Conservation (phyloP, 2,113 vertebrate genomes). For the Melanerpes formicivorus region DNA sequence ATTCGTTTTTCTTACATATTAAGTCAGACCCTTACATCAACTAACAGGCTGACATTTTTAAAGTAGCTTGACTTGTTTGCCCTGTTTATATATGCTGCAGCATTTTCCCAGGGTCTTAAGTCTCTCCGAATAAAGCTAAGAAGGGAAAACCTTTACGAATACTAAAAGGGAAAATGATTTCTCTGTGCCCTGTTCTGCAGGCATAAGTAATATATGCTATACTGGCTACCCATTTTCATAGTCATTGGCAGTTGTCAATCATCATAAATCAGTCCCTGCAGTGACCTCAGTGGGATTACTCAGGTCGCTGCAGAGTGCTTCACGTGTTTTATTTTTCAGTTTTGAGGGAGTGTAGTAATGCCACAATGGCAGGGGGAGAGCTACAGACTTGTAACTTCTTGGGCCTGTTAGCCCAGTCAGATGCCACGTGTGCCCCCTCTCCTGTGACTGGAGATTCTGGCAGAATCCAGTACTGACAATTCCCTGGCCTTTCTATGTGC, state of each 20-base stretch:
- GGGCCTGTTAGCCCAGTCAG: not conserved
- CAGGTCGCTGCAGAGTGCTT: not conserved
- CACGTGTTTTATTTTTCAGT: not conserved
- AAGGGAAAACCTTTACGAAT: slow-evolving; percentile 26
- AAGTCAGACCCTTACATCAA: slow-evolving; percentile 22
- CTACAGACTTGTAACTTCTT: not conserved
- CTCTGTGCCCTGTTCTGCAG: not conserved
- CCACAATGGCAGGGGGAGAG: not conserved
- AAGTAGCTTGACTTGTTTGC: not conserved
- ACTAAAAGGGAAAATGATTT: slow-evolving; percentile 10
- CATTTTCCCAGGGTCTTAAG: not conserved
- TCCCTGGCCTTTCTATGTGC: not conserved
- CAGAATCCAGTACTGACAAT: not conserved
- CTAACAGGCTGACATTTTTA: not conserved
- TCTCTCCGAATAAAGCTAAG: slow-evolving; percentile 31
- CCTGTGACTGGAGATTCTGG: not conserved
- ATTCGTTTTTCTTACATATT: slow-evolving; percentile 64
- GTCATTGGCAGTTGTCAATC: not conserved
- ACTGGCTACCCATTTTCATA: not conserved
- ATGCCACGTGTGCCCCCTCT: rapidly evolving
- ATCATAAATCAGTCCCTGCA: not conserved
- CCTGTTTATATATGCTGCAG: not conserved
- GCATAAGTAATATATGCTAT: not conserved
- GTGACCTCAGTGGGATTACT: not conserved
- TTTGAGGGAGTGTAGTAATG: not conserved